These are phyloP conservation scores for Acanthopagrus latus DNA, from an alignment of 2,797 vertebrate genomes.

Conservation along the genomic window DNA sequence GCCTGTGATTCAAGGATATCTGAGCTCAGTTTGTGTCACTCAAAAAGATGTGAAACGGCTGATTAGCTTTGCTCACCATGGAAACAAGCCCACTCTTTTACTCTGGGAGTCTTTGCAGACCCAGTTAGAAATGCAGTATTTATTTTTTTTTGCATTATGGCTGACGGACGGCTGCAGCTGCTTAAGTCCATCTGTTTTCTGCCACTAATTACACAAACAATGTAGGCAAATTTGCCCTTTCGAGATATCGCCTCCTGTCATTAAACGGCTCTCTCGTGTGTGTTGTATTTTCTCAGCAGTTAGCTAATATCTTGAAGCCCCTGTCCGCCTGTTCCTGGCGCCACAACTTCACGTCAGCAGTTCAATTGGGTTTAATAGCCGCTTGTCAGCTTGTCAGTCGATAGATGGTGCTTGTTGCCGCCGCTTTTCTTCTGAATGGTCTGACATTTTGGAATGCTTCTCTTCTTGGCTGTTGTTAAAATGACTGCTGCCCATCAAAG, in stretches of 20 bases:
- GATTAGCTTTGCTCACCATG: conserved; percentile 68
- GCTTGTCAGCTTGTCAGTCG: conserved; percentile 72
- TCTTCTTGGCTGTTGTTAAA: conserved; percentile 38
- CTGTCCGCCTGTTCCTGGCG: conserved; percentile 32
- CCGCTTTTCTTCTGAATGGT: conserved; percentile 42
- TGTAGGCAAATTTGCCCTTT: conserved; percentile 36
- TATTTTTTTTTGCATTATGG: conserved; percentile 25
- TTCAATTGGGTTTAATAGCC: conserved; percentile 69
- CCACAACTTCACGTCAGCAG: conserved; percentile 46
- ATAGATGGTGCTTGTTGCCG: conserved; percentile 50
- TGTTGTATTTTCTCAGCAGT: conserved; percentile 8
- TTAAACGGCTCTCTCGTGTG: neutral
- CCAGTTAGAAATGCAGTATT: conserved; percentile 18
- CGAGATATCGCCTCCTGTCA: conserved; percentile 8
- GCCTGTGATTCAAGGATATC: conserved; percentile 33
- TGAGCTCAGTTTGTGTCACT: conserved; percentile 47
- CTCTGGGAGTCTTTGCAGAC: conserved; percentile 20
- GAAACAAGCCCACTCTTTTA: conserved; percentile 64
- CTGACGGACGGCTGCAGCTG: conserved; percentile 28
- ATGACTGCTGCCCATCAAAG: conserved; percentile 52
- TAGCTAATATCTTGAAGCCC: conserved; percentile 31
- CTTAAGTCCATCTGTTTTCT: conserved; percentile 53
- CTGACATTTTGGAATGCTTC: conserved; percentile 62
- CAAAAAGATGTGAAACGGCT: conserved; percentile 51
- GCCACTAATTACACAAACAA: conserved; percentile 53